Evolutionary conservation across 2,888 invertebrate species (phyloP).

Genomic region (Leucoma salicis): DNA sequence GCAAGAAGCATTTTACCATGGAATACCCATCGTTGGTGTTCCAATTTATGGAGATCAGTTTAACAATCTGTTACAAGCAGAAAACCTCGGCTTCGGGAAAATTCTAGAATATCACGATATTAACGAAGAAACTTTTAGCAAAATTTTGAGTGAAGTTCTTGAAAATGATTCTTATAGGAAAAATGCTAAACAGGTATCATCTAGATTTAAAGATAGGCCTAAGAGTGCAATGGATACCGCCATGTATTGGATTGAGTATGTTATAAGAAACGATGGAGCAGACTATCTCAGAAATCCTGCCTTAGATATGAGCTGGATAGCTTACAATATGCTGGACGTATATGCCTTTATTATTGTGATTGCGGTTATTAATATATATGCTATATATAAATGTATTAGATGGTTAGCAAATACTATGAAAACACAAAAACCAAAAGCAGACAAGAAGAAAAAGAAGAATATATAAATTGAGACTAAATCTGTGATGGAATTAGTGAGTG

Average conservation of each 20-base stretch:
- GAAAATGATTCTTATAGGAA: conserved; percentile 51
- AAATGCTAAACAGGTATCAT: conserved; percentile 63
- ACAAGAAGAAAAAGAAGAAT: neutral
- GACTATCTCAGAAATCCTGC: conserved; percentile 74
- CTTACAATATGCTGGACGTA: conserved; percentile 70
- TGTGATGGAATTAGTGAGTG: too few relatives aligned
- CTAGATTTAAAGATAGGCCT: conserved; percentile 78
- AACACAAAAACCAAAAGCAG: neutral
- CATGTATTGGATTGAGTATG: conserved; percentile 81
- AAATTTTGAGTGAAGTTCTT: conserved; percentile 59
- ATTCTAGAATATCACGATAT: conserved; percentile 66
- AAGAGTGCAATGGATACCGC: conserved; percentile 73
- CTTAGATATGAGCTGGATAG: conserved; percentile 62
- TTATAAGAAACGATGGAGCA: conserved; percentile 79
- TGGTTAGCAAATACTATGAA: neutral
- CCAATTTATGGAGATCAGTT: conserved; percentile 36
- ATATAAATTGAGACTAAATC: too few relatives aligned
- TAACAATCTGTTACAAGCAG: conserved; percentile 44
- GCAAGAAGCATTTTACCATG: conserved; percentile 34
- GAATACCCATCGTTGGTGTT: conserved; percentile 32
- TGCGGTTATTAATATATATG: conserved; percentile 18
- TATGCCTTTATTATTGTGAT: conserved; percentile 46
- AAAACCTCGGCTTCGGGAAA: conserved; percentile 33
- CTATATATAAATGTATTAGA: conserved; percentile 19
- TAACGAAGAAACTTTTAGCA: conserved; percentile 57